A percentile compares a stretch with the other conserved stretches of the same genome.
phyloP scores from a whole-genome alignment of 2,113 vertebrate species.

The Colistium nudipinnis region DNA sequence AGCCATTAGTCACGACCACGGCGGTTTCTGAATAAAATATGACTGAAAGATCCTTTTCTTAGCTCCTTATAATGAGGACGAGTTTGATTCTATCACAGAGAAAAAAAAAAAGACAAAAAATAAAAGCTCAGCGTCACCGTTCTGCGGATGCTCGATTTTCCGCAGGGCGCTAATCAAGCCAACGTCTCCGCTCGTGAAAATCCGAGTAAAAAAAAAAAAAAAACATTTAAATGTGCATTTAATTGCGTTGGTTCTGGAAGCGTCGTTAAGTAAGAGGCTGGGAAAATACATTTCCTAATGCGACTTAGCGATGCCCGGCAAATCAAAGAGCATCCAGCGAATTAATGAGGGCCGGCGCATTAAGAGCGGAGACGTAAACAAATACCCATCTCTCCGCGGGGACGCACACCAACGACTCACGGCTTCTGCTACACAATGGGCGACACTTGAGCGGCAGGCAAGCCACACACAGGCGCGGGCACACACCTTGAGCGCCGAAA shows the following conservation, averaged over 20 bases:
- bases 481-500: conserved; percentile 43
- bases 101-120: conserved; percentile 12
- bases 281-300: conserved; percentile 81
- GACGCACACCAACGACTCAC: too few relatives aligned
- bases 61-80: conserved; percentile 28
- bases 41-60: conserved; percentile 21
- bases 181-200: conserved; percentile 58
- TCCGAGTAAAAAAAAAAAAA: conserved; percentile 62
- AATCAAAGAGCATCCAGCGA: conserved; percentile 80
- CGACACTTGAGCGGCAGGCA: too few relatives aligned
- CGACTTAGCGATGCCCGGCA: conserved; percentile 81
- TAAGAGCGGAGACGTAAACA: conserved; percentile 75
- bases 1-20: background rate
- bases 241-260: conserved; percentile 79
- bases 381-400: conserved; percentile 71
- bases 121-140: conserved; percentile 48
- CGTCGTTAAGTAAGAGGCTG: conserved; percentile 79
- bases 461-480: conserved; percentile 30
- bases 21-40: background rate
- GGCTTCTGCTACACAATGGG: too few relatives aligned
- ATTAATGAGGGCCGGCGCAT: conserved; percentile 80
- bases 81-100: conserved; percentile 14
- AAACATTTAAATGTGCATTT: conserved; percentile 75
- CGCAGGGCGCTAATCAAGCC: conserved; percentile 64
- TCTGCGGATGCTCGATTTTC: conserved; percentile 51